Conservation (phyloP, 1,140 invertebrate species). For the Bombus waltoni region DNA sequence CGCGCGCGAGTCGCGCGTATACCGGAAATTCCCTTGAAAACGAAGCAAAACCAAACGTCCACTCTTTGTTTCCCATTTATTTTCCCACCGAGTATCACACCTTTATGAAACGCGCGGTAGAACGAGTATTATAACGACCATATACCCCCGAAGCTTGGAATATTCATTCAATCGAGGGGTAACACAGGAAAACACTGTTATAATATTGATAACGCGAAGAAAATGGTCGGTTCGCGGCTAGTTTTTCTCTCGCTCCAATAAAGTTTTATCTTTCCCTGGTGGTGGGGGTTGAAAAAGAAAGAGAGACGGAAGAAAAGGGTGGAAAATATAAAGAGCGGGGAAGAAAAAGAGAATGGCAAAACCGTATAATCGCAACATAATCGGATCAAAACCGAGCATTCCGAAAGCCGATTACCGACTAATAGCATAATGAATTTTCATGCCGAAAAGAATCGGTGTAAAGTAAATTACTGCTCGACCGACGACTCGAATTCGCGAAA, state of each 20-base stretch:
- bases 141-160: background rate
- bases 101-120: slow-evolving; percentile 4
- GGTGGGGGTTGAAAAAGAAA: no score
- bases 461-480: slow-evolving; percentile 37
- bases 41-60: background rate
- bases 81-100: background rate
- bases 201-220: slow-evolving; percentile 53
- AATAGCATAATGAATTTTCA: slow-evolving; percentile 53
- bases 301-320: background rate
- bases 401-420: slow-evolving; percentile 49
- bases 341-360: background rate
- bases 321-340: background rate
- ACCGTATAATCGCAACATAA: slow-evolving; percentile 44
- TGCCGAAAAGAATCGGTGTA: slow-evolving; percentile 40
- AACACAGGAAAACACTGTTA: slow-evolving; percentile 40
- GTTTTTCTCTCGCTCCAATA: background rate
- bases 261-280: slow-evolving; percentile 35
- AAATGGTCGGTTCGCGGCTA: slow-evolving; percentile 24
- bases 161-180: slow-evolving; percentile 9
- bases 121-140: slow-evolving; percentile 9
- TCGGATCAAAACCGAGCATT: slow-evolving; percentile 48
- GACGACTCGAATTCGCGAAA: background rate
- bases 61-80: background rate
- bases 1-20: no score
- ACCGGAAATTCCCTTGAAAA: background rate